A percentile compares a stretch with the other conserved stretches of the same genome.
Conservation (phyloP, 1,140 invertebrate species). For the Parasteatoda tepidariorum region DNA sequence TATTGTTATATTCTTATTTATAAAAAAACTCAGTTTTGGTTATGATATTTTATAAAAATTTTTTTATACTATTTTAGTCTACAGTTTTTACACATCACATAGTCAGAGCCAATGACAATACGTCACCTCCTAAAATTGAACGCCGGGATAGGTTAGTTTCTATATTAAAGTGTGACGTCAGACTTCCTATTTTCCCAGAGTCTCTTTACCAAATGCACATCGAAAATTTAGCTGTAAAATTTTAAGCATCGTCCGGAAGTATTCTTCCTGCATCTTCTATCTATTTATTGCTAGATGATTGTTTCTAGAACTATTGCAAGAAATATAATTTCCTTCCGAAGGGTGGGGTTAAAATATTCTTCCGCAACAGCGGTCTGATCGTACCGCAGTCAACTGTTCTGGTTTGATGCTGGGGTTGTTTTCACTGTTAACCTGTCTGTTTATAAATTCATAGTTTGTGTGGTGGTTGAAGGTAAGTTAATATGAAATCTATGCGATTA, state of each 20-base stretch:
- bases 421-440: conserved; percentile 41
- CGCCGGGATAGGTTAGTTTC: conserved; percentile 51
- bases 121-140: too few species aligned
- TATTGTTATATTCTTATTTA: too few species aligned
- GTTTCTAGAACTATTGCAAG: conserved; percentile 14
- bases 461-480: conserved; percentile 18
- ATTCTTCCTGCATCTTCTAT: background rate
- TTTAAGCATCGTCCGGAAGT: conserved; percentile 4
- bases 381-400: conserved; percentile 40
- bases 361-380: conserved; percentile 55
- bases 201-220: background rate
- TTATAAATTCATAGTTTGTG: conserved; percentile 17
- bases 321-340: conserved; percentile 55
- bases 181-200: conserved; percentile 24
- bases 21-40: too few species aligned
- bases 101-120: too few species aligned
- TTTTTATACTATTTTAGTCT: too few species aligned
- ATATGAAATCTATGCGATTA: background rate
- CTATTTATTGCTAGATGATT: conserved; percentile 38
- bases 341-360: conserved; percentile 58
- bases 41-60: too few species aligned
- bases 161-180: conserved; percentile 55
- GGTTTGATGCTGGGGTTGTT: conserved; percentile 56
- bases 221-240: background rate
- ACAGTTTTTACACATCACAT: conserved; percentile 21